These are phyloP conservation scores for Hedychridium roseum DNA, from an alignment of 2,888 invertebrate species.

Conservation along the genomic window DNA sequence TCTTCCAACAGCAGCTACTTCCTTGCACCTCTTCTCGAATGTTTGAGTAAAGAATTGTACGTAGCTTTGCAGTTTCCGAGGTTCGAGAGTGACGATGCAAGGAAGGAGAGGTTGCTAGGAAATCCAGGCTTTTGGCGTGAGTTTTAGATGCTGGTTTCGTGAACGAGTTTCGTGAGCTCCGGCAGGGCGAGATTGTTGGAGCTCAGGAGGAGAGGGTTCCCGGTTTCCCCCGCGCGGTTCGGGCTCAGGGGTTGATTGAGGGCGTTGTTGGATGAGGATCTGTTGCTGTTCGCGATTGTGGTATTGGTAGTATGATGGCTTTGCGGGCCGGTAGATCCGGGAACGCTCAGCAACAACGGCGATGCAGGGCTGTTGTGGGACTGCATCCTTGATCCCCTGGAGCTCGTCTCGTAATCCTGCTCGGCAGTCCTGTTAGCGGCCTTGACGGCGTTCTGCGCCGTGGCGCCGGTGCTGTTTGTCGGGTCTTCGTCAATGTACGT, in stretches of 20 bases:
- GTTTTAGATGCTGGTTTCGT: constrained; percentile 76
- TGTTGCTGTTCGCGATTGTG: constrained; percentile 42
- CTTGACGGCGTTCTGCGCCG: constrained; percentile 36
- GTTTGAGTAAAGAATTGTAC: no score
- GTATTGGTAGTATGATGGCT: constrained; percentile 50
- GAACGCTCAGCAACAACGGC: constrained; percentile 58
- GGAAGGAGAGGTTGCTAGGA: no score
- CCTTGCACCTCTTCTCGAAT: no score
- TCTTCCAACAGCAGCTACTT: no score
- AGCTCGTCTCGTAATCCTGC: constrained; percentile 69
- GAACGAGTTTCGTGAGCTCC: constrained; percentile 73
- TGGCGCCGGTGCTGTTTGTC: constrained; percentile 63
- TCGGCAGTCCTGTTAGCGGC: constrained; percentile 68
- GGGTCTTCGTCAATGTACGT: constrained; percentile 81
- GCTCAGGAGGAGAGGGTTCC: constrained; percentile 53
- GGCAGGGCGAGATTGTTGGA: constrained; percentile 64
- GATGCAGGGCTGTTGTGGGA: constrained; percentile 57
- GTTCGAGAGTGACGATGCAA: no score
- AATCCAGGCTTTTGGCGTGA: no score
- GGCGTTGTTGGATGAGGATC: constrained; percentile 44
- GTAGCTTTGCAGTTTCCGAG: no score
- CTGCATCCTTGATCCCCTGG: constrained; percentile 47
- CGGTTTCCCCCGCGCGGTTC: constrained; percentile 46
- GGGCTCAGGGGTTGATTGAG: constrained; percentile 45
- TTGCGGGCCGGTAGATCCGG: constrained; percentile 51